A percentile compares a stretch with the other conserved stretches of the same genome.
Conservation (phyloP, 2,113 vertebrate genomes). For the zebrafish (Danio rerio) region DNA sequence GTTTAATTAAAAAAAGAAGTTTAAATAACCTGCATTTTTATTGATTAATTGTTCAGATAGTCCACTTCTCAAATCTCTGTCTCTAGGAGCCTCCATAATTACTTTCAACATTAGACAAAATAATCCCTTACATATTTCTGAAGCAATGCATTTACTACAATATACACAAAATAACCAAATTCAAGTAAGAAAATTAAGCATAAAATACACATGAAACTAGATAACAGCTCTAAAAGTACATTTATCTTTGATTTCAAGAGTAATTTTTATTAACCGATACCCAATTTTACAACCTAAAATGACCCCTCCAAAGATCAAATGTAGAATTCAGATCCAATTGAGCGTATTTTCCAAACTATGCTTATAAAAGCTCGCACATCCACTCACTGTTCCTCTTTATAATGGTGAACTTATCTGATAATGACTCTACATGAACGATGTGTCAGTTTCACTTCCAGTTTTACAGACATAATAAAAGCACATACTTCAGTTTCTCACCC, state of each 20-base stretch:
- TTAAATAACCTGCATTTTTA: not conserved
- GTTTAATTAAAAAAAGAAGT: too few relatives aligned
- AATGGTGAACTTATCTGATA: not conserved
- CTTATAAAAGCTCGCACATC: not conserved
- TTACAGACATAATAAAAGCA: not conserved
- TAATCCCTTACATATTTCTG: too few relatives aligned
- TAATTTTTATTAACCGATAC: too few relatives aligned
- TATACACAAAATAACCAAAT: too few relatives aligned
- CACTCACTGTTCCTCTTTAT: not conserved
- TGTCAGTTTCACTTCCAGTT: constrained; percentile 13
- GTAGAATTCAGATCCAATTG: not conserved
- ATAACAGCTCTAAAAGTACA: too few relatives aligned
- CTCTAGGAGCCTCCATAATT: not conserved
- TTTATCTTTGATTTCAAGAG: too few relatives aligned
- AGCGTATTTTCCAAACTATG: not conserved
- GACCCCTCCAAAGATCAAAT: too few relatives aligned
- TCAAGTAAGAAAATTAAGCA: too few relatives aligned
- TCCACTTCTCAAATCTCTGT: not conserved
- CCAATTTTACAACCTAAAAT: too few relatives aligned
- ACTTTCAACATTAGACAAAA: not conserved
- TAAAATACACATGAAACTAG: too few relatives aligned
- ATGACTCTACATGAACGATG: not conserved
- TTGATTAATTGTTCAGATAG: not conserved
- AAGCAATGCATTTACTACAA: too few relatives aligned
- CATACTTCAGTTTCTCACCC: not conserved